Conservation (phyloP, 2,113 vertebrate genomes). For the Drymodes brunneopygia region DNA sequence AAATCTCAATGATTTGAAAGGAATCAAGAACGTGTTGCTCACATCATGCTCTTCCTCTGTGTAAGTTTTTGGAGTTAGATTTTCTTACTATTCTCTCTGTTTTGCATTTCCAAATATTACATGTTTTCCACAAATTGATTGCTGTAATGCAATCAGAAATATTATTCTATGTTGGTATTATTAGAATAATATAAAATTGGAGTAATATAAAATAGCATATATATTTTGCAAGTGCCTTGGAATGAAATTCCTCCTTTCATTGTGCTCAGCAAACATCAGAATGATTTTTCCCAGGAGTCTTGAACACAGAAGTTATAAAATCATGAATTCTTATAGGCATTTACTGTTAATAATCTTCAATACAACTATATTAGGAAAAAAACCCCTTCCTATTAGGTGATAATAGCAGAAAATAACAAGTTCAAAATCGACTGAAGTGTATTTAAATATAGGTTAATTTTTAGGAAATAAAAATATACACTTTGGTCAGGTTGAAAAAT, state of each 20-base stretch:
- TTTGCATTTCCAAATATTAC: not conserved
- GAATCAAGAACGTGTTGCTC: not conserved
- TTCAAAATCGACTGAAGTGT: not conserved
- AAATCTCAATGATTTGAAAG: not conserved
- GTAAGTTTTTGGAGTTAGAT: not conserved
- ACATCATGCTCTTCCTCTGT: not conserved
- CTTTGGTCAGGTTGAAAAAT: not conserved
- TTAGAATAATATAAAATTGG: not conserved
- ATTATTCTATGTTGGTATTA: not conserved
- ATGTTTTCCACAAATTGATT: not conserved
- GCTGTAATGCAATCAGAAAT: not conserved
- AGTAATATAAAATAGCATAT: not conserved
- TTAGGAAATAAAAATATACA: accelerated
- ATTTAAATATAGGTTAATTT: not conserved
- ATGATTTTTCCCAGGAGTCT: not conserved
- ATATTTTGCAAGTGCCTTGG: not conserved
- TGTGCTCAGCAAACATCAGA: not conserved
- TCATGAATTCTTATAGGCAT: not conserved
- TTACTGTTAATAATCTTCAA: not conserved
- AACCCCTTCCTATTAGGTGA: not conserved
- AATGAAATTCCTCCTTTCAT: not conserved
- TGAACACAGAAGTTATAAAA: not conserved
- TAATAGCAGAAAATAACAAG: not conserved
- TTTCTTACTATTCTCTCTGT: not conserved
- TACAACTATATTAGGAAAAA: not conserved